A percentile compares a stretch with the other conserved stretches of the same genome.
Evolutionary conservation across 2,113 vertebrate species (phyloP).

Genomic region (Dromiciops gliroides): DNA sequence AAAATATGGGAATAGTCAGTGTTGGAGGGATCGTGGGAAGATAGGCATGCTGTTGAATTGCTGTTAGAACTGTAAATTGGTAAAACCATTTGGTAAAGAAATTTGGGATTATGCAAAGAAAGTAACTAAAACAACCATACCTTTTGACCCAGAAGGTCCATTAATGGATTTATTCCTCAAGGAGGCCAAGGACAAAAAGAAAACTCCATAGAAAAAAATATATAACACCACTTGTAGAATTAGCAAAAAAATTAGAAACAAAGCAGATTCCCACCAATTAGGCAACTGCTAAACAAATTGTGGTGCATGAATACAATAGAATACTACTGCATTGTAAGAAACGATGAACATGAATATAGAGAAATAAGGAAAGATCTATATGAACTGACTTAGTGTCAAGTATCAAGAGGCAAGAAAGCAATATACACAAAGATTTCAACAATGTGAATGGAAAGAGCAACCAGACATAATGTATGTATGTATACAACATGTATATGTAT

Average conservation of each 20-base stretch:
- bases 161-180: neutral
- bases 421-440: neutral
- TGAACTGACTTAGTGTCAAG: neutral
- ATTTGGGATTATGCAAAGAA: neutral
- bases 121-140: neutral
- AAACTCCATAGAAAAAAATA: neutral
- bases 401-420: neutral
- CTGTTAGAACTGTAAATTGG: neutral
- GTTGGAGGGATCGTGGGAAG: neutral
- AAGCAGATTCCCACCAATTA: neutral
- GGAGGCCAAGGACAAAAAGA: neutral
- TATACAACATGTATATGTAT: too few species aligned
- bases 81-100: neutral
- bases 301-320: neutral
- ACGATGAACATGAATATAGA: neutral
- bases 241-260: neutral
- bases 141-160: too few species aligned
- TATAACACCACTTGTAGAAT: neutral
- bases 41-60: neutral
- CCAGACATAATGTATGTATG: neutral
- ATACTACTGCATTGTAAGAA: neutral
- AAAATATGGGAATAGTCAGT: neutral
- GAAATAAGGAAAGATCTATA: neutral
- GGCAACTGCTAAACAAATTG: neutral
- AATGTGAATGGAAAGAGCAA: neutral